Conservation (phyloP, 2,797 vertebrate genomes). For the Knipowitschia caucasica region DNA sequence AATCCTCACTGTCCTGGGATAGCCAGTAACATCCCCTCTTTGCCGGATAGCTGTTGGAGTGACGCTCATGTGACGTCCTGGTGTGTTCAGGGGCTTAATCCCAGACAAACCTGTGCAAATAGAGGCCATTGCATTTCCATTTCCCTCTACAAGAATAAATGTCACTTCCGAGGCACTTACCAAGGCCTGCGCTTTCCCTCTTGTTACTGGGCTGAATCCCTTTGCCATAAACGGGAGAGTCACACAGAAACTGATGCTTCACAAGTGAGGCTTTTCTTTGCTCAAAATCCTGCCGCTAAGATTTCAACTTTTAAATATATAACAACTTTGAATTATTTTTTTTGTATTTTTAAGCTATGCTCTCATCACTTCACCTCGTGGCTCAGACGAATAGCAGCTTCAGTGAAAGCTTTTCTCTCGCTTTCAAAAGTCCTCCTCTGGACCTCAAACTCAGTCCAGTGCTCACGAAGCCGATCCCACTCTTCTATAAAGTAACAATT, state of each 20-base stretch:
- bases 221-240: constrained; percentile 41
- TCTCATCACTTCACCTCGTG: constrained; percentile 72
- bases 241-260: constrained; percentile 65
- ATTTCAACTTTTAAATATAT: neutral
- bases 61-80: constrained; percentile 4
- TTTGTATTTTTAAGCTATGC: neutral
- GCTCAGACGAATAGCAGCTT: constrained; percentile 79
- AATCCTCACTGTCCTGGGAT: constrained; percentile 36
- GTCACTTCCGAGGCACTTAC: constrained; percentile 41
- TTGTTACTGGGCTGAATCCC: constrained; percentile 11
- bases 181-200: constrained; percentile 44
- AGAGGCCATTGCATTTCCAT: neutral
- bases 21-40: constrained; percentile 3
- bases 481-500: constrained; percentile 79
- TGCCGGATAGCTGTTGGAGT: constrained; percentile 41
- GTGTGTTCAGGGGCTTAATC: neutral
- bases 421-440: constrained; percentile 73
- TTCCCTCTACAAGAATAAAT: neutral
- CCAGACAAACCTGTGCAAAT: neutral
- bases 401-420: constrained; percentile 77
- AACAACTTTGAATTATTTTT: neutral
- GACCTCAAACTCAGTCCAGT: constrained; percentile 57
- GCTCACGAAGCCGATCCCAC: constrained; percentile 72
- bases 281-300: constrained; percentile 70
- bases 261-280: constrained; percentile 62